These are phyloP conservation scores for Nezara viridula DNA, from an alignment of 2,888 invertebrate genomes.

Conservation along the genomic window DNA sequence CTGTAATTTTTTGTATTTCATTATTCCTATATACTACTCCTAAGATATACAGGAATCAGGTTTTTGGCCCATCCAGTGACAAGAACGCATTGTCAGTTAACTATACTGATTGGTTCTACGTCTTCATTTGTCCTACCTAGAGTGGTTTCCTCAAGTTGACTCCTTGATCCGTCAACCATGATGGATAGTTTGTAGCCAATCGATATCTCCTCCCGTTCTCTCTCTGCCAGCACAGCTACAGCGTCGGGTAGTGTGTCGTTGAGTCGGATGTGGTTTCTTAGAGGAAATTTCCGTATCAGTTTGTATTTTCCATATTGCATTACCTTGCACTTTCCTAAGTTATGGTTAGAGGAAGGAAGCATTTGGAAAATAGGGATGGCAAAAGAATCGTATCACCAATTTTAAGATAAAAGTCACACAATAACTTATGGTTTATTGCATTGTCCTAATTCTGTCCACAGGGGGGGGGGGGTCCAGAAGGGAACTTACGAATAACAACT, in stretches of 20 bases:
- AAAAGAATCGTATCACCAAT: no score
- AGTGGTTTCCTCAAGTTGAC: neutral
- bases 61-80: neutral
- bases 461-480: no score
- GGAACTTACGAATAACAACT: no score
- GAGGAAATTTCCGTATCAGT: neutral
- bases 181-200: conserved; percentile 24
- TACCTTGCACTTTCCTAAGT: neutral
- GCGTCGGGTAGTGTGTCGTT: neutral
- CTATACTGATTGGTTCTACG: neutral
- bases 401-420: no score
- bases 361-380: neutral
- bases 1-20: neutral
- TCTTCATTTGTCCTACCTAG: conserved; percentile 5
- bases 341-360: neutral
- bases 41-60: neutral
- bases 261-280: conserved; percentile 1
- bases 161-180: conserved; percentile 29
- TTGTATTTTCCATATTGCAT: neutral
- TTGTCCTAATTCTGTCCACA: no score
- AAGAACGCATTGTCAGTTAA: neutral
- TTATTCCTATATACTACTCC: neutral
- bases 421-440: no score
- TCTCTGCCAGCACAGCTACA: neutral
- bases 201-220: neutral